Evolutionary conservation across 2,888 invertebrate species (phyloP).

Genomic region (Sarcophaga caerulescens): DNA sequence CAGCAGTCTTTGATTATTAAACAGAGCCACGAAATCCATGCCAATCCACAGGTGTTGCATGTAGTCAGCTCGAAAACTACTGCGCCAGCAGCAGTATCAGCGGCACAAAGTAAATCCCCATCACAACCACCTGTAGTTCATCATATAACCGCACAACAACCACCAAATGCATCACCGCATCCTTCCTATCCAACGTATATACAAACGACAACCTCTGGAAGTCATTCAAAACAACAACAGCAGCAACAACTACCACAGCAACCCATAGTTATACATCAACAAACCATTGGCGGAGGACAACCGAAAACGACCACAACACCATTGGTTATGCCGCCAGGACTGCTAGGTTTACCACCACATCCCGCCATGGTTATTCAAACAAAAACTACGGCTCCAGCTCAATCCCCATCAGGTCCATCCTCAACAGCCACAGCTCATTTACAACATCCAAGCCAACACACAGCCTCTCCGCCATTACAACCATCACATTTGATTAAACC

Average conservation of each 20-base stretch:
- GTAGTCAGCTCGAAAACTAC: conserved; percentile 77
- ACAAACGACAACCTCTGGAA: conserved; percentile 73
- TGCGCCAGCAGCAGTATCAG: conserved; percentile 74
- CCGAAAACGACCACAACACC: conserved; percentile 71
- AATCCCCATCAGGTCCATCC: conserved; percentile 72
- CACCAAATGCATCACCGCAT: conserved; percentile 71
- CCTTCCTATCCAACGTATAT: conserved; percentile 50
- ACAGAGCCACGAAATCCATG: conserved; percentile 72
- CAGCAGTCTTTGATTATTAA: conserved; percentile 78
- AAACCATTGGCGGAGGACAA: conserved; percentile 67
- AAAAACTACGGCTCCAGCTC: conserved; percentile 73
- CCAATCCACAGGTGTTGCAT: conserved; percentile 75
- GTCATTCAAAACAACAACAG: conserved; percentile 67
- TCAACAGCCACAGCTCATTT: conserved; percentile 73
- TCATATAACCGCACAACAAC: conserved; percentile 71
- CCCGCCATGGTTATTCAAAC: conserved; percentile 74
- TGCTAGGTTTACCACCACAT: conserved; percentile 75
- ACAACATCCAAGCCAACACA: conserved; percentile 76
- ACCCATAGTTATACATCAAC: conserved; percentile 73
- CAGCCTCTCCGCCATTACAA: conserved; percentile 76
- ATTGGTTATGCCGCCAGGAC: conserved; percentile 73
- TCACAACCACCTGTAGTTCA: conserved; percentile 62
- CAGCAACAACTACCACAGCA: conserved; percentile 68
- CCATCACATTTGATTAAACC: conserved; percentile 67
- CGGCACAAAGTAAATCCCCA: background rate